Base-by-base conservation (phyloP, 1,140 invertebrate species). In the Eupeodes corollae region DNA sequence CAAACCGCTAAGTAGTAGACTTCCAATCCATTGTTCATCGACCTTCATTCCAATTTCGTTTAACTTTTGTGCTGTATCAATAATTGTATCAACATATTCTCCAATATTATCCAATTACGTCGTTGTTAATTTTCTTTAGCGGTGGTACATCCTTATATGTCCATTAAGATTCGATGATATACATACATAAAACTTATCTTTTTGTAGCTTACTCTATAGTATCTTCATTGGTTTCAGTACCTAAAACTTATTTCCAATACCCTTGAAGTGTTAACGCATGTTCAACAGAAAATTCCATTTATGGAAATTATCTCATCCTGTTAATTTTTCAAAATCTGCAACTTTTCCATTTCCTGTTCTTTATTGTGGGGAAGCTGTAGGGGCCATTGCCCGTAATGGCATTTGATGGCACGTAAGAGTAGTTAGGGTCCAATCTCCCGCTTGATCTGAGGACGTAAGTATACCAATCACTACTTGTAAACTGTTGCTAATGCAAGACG, bases 41-140 rank as follows among this genome's bases (percentile, higher is more conserved):
- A 70, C 55, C n/a, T 56, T 31, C 32, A 67, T 64, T 12, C 48
- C 47, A 9, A 67, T 58, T 15, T 56, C 54, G 42, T 51, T 45
- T 19, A 70, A 50, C 31, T 57, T 53, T 46, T 67, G 38, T 49
- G 57, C 56, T 40, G 60, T 62, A 47, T 46, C 54, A 38, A 66
- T 52, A 46, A 62, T 61, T 56, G 52, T 56, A 50, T 58, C 58
- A 38, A 59, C 59, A 57, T 67, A 66, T 14, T 61, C 57, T 37
- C 63, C 56, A 16, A 69, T 44, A 41, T 54, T 56, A 26, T 5
- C 21, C 21, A 26, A 26, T 8, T 26, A 8, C 21, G 21, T 26
- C 8, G 21, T 26, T 5, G 21, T 26, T 8, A 64, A 18, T 33
- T 54, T 55, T 34, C 50, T 37, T 61, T 54, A 2, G 60, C 45